Evolutionary conservation across 2,797 vertebrate species (phyloP).

Genomic region (Luscinia luscinia): DNA sequence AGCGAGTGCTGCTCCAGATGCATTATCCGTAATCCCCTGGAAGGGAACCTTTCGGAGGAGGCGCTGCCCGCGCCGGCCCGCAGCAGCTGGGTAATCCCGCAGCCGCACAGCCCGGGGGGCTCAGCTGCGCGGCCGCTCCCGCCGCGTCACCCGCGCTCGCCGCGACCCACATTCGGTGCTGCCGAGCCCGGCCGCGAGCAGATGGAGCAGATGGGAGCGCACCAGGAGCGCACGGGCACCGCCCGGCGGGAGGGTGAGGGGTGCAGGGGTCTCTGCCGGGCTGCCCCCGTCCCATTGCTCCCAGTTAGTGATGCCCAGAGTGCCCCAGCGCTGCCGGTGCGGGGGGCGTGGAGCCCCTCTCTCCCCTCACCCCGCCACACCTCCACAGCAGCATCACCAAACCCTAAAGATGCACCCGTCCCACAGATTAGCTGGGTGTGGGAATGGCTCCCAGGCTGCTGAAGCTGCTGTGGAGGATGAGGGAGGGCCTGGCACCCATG

Average conservation of each 20-base stretch:
- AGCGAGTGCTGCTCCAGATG: constrained; percentile 60
- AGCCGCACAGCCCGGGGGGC: not conserved
- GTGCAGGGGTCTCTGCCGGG: fast-evolving
- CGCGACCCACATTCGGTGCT: constrained; percentile 34
- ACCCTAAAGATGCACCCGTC: fast-evolving
- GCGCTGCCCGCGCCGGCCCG: not conserved
- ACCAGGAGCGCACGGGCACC: not conserved
- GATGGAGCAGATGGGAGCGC: constrained; percentile 40
- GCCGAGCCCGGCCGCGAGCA: not conserved
- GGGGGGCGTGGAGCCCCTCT: fast-evolving
- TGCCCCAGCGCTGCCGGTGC: not conserved
- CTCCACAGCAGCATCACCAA: not conserved
- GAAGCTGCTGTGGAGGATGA: not conserved
- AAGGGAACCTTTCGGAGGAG: constrained; percentile 63
- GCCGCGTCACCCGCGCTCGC: not conserved
- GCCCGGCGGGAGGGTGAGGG: not conserved
- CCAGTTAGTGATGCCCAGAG: fast-evolving
- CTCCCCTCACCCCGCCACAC: fast-evolving
- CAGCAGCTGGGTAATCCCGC: constrained; percentile 61
- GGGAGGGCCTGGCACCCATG: fast-evolving
- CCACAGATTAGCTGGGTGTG: not conserved
- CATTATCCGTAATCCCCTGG: constrained; percentile 66
- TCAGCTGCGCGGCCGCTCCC: not conserved
- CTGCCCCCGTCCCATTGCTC: fast-evolving
- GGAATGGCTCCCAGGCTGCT: not conserved